These are phyloP conservation scores for Dolichomitus sp. DNA, from an alignment of 2,888 invertebrate species.

Conservation along the genomic window DNA sequence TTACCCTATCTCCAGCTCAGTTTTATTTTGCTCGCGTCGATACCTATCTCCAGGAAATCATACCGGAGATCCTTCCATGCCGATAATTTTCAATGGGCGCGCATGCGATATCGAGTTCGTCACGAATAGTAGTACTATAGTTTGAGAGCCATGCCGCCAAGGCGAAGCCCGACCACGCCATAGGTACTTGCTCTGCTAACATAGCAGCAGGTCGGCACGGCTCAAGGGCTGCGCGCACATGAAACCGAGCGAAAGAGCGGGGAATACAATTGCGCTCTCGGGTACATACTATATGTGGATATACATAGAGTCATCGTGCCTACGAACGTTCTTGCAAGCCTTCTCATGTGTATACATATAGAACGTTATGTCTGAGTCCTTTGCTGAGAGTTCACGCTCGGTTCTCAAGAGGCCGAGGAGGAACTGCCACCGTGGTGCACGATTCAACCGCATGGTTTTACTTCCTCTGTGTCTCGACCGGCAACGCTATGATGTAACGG, in stretches of 20 bases:
- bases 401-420: conserved; percentile 40
- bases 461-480: conserved; percentile 22
- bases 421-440: conserved; percentile 39
- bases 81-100: conserved; percentile 78
- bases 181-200: conserved; percentile 18
- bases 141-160: conserved; percentile 28
- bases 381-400: conserved; percentile 28
- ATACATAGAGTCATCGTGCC: conserved; percentile 19
- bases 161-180: conserved; percentile 26
- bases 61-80: conserved; percentile 72
- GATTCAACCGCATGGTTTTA: conserved; percentile 12
- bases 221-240: conserved; percentile 29
- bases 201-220: conserved; percentile 27
- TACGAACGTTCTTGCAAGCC: conserved; percentile 1
- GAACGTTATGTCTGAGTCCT: conserved; percentile 15
- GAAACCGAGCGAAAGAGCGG: conserved; percentile 36
- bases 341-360: conserved; percentile 24
- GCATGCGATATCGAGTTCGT: conserved; percentile 75
- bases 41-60: conserved; percentile 72
- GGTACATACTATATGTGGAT: conserved; percentile 14
- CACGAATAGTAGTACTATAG: conserved; percentile 69
- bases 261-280: conserved; percentile 38
- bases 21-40: conserved; percentile 11
- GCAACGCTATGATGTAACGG: conserved; percentile 5
- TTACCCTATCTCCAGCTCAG: conserved; percentile 3